Evolutionary conservation across 2,797 vertebrate species (phyloP), one percentile per base, ranked within the genome.

Genomic region (Lophius americanus): DNA sequence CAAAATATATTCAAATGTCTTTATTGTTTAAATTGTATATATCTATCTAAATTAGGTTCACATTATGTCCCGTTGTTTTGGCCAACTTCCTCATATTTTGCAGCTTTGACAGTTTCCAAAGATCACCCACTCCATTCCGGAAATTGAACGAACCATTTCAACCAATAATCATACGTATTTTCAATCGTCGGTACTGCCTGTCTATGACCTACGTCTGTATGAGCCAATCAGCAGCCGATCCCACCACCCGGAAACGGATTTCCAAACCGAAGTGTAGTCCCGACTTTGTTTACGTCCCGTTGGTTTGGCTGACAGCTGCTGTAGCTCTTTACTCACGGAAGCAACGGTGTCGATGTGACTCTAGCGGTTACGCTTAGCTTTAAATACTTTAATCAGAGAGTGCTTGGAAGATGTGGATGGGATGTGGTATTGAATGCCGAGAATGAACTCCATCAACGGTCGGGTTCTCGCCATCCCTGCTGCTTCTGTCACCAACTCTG

Each of bases 371-470:
- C 7, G 35, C 6, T 0, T 42, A 54, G 64, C 75, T 42, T 56
- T 4, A 2, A 23, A 13, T 63, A 82, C 71, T 62, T 63, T 64
- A 47, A 54, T 9, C 14, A 9, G 43, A 39, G 37, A 35, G 43
- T 60, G 56, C 23, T 64, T 14, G 53, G 56, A 39, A 58, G 79
- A 56, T 37, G 33, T 71, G 64, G 49, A 87, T 79, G 88, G 86
- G 76, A 39, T 82, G 82, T 90, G 86, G 82, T 76, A 75, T 85
- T 93, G 90, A 92, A 85, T 88, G 83, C 89, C 87, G 86, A 95
- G 93, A 92, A 95, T 95, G 94, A 92, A 87, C 93, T 92, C 92
- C 49, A 91, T 88, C 83, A 85, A 86, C 92, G 93, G 92, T 87
- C 84, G 93, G 93, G 93, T 92, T 85, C 92, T 93, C 56, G 76